A percentile compares a stretch with the other conserved stretches of the same genome.
Evolutionary conservation across 1,140 invertebrate genomes (phyloP).

Genomic region (Zaprionus ornatus): DNA sequence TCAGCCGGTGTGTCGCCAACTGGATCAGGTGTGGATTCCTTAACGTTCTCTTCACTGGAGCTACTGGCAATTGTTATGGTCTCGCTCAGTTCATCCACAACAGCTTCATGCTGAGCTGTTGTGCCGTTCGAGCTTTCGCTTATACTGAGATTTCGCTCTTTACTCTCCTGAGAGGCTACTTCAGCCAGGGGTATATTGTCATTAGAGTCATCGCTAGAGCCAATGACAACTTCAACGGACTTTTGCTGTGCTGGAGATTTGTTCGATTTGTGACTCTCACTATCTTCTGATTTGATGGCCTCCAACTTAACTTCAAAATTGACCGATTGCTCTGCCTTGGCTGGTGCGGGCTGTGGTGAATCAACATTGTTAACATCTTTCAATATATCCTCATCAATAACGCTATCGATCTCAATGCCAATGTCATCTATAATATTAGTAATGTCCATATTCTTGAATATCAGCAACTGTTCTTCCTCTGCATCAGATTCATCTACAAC

Average conservation of each 20-base stretch:
- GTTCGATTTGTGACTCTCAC: slow-evolving; percentile 9
- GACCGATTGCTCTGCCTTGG: slow-evolving; percentile 42
- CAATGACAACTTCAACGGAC: slow-evolving; percentile 55
- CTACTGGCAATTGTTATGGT: slow-evolving; percentile 66
- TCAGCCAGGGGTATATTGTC: slow-evolving; percentile 72
- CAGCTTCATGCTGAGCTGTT: slow-evolving; percentile 44
- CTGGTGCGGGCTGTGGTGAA: slow-evolving; percentile 27
- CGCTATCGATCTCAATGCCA: slow-evolving; percentile 71
- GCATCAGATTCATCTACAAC: slow-evolving; percentile 54
- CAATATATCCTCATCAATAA: slow-evolving; percentile 74
- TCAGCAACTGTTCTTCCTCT: slow-evolving; percentile 73
- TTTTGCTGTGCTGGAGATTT: slow-evolving; percentile 37
- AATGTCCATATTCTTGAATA: slow-evolving; percentile 69
- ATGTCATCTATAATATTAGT: slow-evolving; percentile 76
- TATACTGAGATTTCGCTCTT: slow-evolving; percentile 38
- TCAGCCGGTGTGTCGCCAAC: not conserved
- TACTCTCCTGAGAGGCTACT: slow-evolving; percentile 64
- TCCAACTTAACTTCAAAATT: slow-evolving; percentile 68
- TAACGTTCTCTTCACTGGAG: slow-evolving; percentile 60
- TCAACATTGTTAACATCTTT: slow-evolving; percentile 65
- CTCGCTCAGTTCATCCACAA: slow-evolving; percentile 52
- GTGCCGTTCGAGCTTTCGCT: slow-evolving; percentile 16
- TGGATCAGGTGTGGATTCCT: not conserved
- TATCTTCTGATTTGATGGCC: slow-evolving; percentile 52
- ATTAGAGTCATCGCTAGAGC: slow-evolving; percentile 75